Conservation (phyloP, 2,113 vertebrate species). For the Psittacus erithacus region DNA sequence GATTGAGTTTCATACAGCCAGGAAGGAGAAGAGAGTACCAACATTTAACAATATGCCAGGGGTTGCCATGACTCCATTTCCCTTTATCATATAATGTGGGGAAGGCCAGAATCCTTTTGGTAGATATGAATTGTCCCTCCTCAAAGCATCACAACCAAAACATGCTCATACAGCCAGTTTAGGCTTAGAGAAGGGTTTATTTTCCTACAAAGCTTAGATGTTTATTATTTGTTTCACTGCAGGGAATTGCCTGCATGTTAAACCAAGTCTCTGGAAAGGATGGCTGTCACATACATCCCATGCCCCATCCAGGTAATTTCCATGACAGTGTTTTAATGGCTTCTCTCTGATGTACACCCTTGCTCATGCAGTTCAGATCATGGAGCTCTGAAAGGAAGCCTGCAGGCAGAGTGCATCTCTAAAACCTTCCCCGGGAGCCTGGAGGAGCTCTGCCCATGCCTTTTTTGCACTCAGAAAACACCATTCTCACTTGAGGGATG, state of each 20-base stretch:
- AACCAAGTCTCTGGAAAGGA: not conserved
- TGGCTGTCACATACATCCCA: rapidly evolving
- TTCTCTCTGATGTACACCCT: not conserved
- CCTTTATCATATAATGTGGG: not conserved
- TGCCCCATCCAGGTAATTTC: not conserved
- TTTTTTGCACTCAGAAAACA: too few species aligned
- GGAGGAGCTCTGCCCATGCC: not conserved
- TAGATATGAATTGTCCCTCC: not conserved
- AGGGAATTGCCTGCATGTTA: not conserved
- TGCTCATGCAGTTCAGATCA: not conserved
- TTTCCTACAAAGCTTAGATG: not conserved
- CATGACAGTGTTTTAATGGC: not conserved
- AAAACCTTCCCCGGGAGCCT: not conserved
- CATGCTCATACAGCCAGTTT: not conserved
- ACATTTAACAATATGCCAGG: not conserved
- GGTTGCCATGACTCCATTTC: not conserved
- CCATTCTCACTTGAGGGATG: not conserved
- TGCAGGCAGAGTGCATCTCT: not conserved
- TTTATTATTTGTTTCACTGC: not conserved
- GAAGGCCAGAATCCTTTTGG: not conserved
- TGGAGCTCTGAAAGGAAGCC: not conserved
- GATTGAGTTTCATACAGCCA: not conserved
- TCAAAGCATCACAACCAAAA: not conserved
- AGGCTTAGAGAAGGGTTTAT: not conserved
- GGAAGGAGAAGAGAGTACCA: not conserved